Evolutionary conservation across 2,888 invertebrate genomes (phyloP), one percentile per base, ranked within the genome.

Genomic region (Diloba caeruleocephala): DNA sequence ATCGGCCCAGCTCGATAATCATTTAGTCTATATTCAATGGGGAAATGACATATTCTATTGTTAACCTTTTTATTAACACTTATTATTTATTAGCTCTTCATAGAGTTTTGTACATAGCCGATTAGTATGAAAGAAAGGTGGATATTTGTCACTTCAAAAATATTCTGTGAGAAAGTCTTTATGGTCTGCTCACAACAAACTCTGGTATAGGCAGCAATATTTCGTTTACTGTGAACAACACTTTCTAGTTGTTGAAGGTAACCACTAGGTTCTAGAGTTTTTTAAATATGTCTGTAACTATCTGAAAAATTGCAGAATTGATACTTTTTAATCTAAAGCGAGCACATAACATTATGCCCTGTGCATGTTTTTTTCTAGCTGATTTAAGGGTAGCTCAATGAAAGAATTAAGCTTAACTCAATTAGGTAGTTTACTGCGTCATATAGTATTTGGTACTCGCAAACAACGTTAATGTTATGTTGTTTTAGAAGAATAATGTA

Each of bases 401-500:
- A 21, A 28, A 38, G 37, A 25, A 29, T 10, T 31, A 37, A 15
- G 8, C 13, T 39, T 12, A 14, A 12, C 21, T 51, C 48, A 48
- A 54, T 48, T 51, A 42, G 50, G 34, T 21, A 8, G 19, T 66
- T 45, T 44, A 31, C 34, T 33, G 39, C 13, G 29, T 43, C 28
- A 29, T 36, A 17, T 26, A 15, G 38, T 13, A 15, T 23, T 21
- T 15, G 36, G 21, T 32, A 6, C 43, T 29, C 17, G 26, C 43
- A 51, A 39, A 55, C 38, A 49, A 48, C 25, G 19, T 28, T 48
- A 28, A 12, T 32, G 25, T 42, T 31, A 36, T 51, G 52, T 49
- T 49, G 51, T 50, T 50, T 23, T 21, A n/a, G 8, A 61, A 45
- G 44, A 59, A 59, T 59, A 49, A 51, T 42, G 49, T 46, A 37